Conservation (phyloP, 2,113 vertebrate genomes). For the Serilophus lunatus region DNA sequence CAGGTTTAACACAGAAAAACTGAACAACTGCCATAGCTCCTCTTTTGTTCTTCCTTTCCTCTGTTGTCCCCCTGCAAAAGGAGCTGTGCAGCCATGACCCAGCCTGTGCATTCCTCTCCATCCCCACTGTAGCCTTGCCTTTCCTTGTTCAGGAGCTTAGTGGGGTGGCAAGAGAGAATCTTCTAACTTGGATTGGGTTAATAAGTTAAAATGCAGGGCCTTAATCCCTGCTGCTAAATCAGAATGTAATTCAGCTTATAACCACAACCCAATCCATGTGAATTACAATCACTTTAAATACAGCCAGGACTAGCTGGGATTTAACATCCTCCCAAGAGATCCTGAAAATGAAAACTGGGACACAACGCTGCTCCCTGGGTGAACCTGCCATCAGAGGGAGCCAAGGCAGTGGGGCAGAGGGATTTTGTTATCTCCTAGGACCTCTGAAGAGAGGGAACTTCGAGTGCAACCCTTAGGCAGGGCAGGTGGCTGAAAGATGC, state of each 20-base stretch:
- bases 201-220: conserved; percentile 68
- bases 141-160: conserved; percentile 20
- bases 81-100: background rate
- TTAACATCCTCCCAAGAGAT: conserved; percentile 54
- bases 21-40: background rate
- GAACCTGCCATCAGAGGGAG: background rate
- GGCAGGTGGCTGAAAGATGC: background rate
- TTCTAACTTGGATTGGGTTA: conserved; percentile 61
- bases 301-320: conserved; percentile 50
- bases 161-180: background rate
- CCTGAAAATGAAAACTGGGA: conserved; percentile 47
- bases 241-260: conserved; percentile 70
- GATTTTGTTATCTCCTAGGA: background rate
- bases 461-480: background rate
- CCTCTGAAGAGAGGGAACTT: background rate
- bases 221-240: conserved; percentile 67
- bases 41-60: background rate
- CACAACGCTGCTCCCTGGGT: background rate
- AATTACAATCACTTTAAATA: conserved; percentile 72
- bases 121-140: background rate
- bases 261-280: conserved; percentile 66
- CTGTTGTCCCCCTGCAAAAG: background rate
- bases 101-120: background rate
- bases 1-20: background rate
- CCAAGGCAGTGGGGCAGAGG: background rate